A percentile compares a stretch with the other conserved stretches of the same genome.
Evolutionary conservation across 1,140 invertebrate genomes (phyloP).

Genomic region (Bombus breviceps): DNA sequence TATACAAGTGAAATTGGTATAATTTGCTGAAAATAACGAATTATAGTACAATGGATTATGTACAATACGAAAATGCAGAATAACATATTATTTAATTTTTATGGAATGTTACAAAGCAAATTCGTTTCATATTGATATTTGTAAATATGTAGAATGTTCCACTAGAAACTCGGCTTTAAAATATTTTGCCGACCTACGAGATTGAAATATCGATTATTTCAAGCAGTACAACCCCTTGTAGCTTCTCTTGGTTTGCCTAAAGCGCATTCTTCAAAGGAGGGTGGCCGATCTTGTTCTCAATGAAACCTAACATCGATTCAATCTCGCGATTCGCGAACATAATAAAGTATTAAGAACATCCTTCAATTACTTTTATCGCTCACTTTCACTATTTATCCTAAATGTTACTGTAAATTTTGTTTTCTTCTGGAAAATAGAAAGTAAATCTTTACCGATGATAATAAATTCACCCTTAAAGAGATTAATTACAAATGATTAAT

Average conservation of each 20-base stretch:
- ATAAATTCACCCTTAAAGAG: neutral
- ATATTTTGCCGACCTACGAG: constrained; percentile 34
- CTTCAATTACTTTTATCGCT: neutral
- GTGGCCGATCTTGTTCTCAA: constrained; percentile 50
- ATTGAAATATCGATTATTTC: constrained; percentile 59
- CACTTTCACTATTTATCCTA: neutral
- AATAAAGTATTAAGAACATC: constrained; percentile 37
- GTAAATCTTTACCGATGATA: neutral
- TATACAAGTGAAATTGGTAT: neutral
- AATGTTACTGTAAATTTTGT: neutral
- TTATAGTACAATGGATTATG: neutral
- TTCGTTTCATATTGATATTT: neutral
- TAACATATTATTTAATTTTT: neutral
- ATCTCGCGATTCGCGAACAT: constrained; percentile 11
- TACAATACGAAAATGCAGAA: neutral
- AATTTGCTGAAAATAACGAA: neutral
- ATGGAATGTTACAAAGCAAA: neutral
- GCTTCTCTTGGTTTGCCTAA: constrained; percentile 43
- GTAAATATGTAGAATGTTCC: neutral
- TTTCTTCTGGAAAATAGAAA: neutral
- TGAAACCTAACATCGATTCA: constrained; percentile 52
- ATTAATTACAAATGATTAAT: neutral
- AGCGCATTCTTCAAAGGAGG: constrained; percentile 56
- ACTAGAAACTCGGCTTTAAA: constrained; percentile 36
- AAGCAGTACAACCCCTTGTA: constrained; percentile 40